Conservation (phyloP, 1,140 invertebrate species). For the Drosophila nigrodunni region DNA sequence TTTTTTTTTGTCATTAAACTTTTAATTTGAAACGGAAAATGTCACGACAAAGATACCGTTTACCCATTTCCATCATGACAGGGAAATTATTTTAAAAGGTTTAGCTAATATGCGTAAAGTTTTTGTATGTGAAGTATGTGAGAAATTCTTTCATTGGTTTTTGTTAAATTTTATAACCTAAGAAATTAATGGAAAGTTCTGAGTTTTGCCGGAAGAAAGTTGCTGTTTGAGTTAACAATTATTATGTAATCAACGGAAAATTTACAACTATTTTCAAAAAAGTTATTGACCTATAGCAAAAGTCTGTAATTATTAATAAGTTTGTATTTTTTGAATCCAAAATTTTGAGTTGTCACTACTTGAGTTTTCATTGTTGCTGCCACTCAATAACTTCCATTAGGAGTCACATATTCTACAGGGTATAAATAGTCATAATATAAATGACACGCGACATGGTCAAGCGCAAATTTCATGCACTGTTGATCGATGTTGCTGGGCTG, state of each 20-base stretch:
- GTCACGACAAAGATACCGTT: constrained; percentile 11
- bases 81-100: not conserved
- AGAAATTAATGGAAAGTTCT: too few relatives aligned
- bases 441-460: constrained; percentile 68
- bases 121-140: not conserved
- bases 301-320: not conserved
- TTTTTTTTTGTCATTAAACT: constrained; percentile 25
- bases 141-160: too few relatives aligned
- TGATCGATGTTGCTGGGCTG: constrained; percentile 61
- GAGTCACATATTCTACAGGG: constrained; percentile 15
- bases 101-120: not conserved
- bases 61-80: constrained; percentile 5
- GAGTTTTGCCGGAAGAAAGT: too few relatives aligned
- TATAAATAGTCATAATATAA: constrained; percentile 44
- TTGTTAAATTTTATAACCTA: too few relatives aligned
- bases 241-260: too few relatives aligned
- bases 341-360: too few relatives aligned
- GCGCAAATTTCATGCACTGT: constrained; percentile 69
- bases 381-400: not conserved
- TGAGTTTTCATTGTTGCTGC: not conserved
- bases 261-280: too few relatives aligned
- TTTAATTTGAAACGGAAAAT: constrained; percentile 16
- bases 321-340: too few relatives aligned
- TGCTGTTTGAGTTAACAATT: too few relatives aligned
- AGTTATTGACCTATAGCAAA: not conserved